Percentiles rank a stretch among this genome's conserved stretches.
Evolutionary conservation across 2,797 vertebrate species (phyloP).

Genomic region (Acrocephalus scirpaceus): DNA sequence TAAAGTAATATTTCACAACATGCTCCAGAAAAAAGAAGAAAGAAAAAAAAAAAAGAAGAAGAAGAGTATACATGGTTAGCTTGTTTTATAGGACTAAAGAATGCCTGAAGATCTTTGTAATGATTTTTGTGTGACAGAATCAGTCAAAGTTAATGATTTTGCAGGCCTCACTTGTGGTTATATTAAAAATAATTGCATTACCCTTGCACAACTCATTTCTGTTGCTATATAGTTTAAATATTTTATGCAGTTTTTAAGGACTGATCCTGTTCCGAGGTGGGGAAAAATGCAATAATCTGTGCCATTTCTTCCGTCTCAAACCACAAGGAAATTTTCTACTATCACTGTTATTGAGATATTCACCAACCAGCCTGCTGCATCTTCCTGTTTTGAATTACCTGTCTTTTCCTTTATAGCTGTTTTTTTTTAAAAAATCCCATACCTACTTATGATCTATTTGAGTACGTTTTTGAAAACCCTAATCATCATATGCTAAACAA

Average conservation of each 20-base stretch:
- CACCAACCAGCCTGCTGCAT: background rate
- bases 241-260: slow-evolving; percentile 38
- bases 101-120: slow-evolving; percentile 9
- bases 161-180: background rate
- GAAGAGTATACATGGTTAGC: background rate
- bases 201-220: background rate
- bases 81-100: slow-evolving; percentile 10
- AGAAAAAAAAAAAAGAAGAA: background rate
- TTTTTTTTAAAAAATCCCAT: background rate
- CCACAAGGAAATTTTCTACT: background rate
- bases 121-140: slow-evolving; percentile 21
- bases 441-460: background rate
- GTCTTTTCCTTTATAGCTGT: background rate
- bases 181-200: slow-evolving; percentile 55
- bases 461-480: background rate
- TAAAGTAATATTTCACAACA: slow-evolving; percentile 20
- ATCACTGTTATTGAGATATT: background rate
- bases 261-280: background rate
- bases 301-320: background rate
- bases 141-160: slow-evolving; percentile 37
- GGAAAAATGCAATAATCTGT: background rate
- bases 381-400: background rate
- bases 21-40: background rate
- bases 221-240: slow-evolving; percentile 27
- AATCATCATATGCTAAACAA: background rate